phyloP scores from a whole-genome alignment of 1,140 invertebrate species.

The Bathynomus jamesi region DNA sequence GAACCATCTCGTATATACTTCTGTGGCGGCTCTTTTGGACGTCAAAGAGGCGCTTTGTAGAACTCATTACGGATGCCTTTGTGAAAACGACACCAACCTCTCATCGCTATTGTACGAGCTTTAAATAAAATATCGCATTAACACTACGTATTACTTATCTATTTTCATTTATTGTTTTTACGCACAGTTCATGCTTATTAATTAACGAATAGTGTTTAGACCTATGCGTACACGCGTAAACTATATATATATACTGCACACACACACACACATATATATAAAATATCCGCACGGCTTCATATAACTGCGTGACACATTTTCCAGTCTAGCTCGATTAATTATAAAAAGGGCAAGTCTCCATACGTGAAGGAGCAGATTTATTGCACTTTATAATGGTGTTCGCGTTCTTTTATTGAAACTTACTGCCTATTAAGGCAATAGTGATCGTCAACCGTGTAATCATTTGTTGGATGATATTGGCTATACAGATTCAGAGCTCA shows the following conservation, averaged over 20 bases:
- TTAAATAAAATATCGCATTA: no score
- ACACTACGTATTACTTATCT: no score
- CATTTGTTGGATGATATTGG: background rate
- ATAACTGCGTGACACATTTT: background rate
- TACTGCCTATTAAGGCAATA: background rate
- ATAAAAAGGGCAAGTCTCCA: background rate
- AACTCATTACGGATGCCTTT: background rate
- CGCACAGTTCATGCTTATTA: no score
- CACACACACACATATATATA: background rate
- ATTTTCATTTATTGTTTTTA: no score
- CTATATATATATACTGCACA: background rate
- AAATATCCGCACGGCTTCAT: no score
- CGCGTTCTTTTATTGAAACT: background rate
- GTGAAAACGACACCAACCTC: background rate
- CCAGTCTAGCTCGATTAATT: background rate
- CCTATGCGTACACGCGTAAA: background rate
- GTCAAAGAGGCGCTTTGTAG: background rate
- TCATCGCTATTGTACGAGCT: background rate
- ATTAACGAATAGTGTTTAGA: no score
- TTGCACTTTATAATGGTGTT: background rate
- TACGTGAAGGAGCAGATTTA: background rate
- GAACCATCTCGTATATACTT: background rate
- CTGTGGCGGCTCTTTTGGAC: background rate
- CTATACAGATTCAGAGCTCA: background rate
- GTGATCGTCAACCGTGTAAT: background rate